Evolutionary conservation across 2,113 vertebrate species (phyloP), one percentile per base, ranked within the genome.

Genomic region (Zosterops pallidus): DNA sequence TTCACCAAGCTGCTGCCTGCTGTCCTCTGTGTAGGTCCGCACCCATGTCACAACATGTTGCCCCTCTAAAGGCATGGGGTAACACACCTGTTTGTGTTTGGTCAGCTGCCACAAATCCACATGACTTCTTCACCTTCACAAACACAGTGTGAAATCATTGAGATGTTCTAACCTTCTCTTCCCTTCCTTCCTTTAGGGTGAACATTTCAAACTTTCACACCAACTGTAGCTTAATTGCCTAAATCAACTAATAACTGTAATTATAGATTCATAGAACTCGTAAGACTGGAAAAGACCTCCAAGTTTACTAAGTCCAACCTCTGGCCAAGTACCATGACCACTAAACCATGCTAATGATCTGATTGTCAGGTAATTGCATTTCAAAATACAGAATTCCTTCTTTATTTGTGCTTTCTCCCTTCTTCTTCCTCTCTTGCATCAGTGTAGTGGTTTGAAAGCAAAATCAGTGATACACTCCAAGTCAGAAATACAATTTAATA

Each of bases 231-330:
- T 89, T 26, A 80, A 3, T 17, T 59, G 7, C 26, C 33, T 29
- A 69, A 52, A 55, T 84, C 12, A 39, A 20, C 26, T 44, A 35
- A 52, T 53, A 11, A 37, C 10, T 22, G 7, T 28, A 44, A 59
- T 20, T 0, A 65, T 1, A 33, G 9, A 65, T 33, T 44, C 8
- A 11, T 9, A 16, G 12, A 74, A 33, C 52, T 1, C 0, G 44
- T 33, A 28, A 44, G 5, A 18, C 14, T 50, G 17, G 44, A 65
- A 65, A 59, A 59, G 33, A 20, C 15, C 22, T 52, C 44, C 33
- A 44, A 50, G 25, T 15, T 37, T 41, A 56, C 56, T 9, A 35
- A 63, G 14, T 72, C 42, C 31, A 50, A 11, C 26, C 50, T 65
- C 33, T 23, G 33, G 57, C 33, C 21, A 37, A 50, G 12, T 7